Base-by-base conservation (phyloP, 2,113 vertebrate genomes). In the Triplophysa rosa region DNA sequence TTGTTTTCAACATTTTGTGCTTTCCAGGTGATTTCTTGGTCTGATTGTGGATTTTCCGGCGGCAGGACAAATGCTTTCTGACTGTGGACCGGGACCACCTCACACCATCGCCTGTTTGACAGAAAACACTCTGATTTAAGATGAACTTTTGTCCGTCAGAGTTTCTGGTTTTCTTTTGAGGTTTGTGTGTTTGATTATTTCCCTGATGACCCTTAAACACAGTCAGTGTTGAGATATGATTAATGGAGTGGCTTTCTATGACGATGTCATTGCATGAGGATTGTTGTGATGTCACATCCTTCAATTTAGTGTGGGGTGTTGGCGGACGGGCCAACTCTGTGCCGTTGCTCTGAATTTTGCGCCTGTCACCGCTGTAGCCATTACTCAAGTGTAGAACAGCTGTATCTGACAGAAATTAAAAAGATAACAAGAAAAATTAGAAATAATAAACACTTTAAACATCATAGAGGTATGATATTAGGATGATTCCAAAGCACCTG, bases 111-210 rank as follows among this genome's bases (percentile, higher is more conserved):
- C 76, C 73, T 89, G 65, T 90, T 91, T 42, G 93, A 93, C 37
- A 92, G 89, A 79, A 94, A 93, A 89, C 93, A 91, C 75, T 93
- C 91, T 52, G 90, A 78, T 83, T 87, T 91, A 68, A 88, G 65
- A 77, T 89, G 24, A 78, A 67, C 21, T 76, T 79, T 67, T 90
- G 85, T 80, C 56, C 19, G 12, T 79, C 83, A 67, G 81, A 83
- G 10, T 11, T n/a, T 12, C 12, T 1, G 23, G 17, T 40, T 54
- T 87, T 80, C 56, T 84, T 77, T 33, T 77, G 62, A 59, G 77
- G 67, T 59, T 82, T 64, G 59, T 86, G 78, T 52, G 69, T 84
- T 49, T 77, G 66, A 65, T 81, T 49, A 24, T 58, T 69, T 67
- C 40, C 72, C 37, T 84, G 81, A 79, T 45, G 40, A 14, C 58